Conservation (phyloP, 1,140 invertebrate species). For the Teleogryllus occipitalis region DNA sequence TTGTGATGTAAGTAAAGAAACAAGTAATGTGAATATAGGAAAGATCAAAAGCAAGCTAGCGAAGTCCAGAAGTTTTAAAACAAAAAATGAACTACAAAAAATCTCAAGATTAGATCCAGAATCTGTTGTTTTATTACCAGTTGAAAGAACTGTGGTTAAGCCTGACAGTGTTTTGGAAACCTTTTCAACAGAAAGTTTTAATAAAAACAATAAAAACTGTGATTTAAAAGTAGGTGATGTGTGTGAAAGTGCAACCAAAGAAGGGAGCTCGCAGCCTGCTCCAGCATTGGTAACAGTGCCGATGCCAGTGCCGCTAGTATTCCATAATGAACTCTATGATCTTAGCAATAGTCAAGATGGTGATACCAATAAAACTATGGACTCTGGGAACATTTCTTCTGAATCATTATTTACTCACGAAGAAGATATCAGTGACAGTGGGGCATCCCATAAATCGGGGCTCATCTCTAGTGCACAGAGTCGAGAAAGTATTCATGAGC, state of each 20-base stretch:
- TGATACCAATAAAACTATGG: background rate
- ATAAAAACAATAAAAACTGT: background rate
- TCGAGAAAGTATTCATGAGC: background rate
- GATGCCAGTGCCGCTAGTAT: background rate
- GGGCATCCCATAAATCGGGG: background rate
- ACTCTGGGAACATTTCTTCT: background rate
- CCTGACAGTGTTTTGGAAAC: background rate
- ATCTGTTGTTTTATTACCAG: background rate
- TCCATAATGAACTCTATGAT: background rate
- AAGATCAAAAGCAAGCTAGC: slow-evolving; percentile 26
- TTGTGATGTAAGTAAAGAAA: background rate
- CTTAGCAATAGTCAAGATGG: background rate
- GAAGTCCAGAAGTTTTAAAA: slow-evolving; percentile 36
- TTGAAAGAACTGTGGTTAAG: background rate
- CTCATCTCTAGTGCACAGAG: background rate
- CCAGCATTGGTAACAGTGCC: too few relatives aligned
- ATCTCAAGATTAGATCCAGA: background rate
- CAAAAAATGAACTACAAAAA: slow-evolving; percentile 25
- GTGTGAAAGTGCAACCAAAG: too few relatives aligned
- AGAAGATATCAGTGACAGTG: background rate
- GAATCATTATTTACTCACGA: background rate
- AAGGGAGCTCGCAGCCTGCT: too few relatives aligned
- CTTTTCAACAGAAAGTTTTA: background rate
- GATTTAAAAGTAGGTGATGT: background rate
- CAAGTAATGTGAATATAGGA: background rate